These are phyloP conservation scores for Gibbula magus DNA, from an alignment of 2,888 invertebrate genomes.

Conservation along the genomic window DNA sequence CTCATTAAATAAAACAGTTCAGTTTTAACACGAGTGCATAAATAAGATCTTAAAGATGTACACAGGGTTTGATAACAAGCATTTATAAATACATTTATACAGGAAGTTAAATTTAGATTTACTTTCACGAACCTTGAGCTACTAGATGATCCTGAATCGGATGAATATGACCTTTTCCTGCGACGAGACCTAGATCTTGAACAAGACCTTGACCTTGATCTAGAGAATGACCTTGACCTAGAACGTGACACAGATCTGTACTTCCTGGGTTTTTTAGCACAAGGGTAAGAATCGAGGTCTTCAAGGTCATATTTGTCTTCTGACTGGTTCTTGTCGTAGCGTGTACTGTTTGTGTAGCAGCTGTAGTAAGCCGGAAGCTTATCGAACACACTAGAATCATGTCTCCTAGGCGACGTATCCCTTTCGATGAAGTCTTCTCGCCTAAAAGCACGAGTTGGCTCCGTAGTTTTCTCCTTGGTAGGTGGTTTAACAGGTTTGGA, in stretches of 20 bases:
- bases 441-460: neutral
- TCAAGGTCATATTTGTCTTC: neutral
- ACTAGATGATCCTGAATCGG: constrained; percentile 45
- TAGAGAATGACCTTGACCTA: constrained; percentile 42
- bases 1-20: too few relatives aligned
- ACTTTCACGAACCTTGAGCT: constrained; percentile 36
- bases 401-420: constrained; percentile 54
- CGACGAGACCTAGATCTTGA: constrained; percentile 34
- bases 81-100: too few relatives aligned
- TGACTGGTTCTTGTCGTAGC: constrained; percentile 54
- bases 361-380: constrained; percentile 71
- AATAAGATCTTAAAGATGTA: too few relatives aligned
- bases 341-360: constrained; percentile 72
- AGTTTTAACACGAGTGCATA: too few relatives aligned
- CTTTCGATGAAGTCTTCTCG: constrained; percentile 47
- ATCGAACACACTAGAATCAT: constrained; percentile 44
- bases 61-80: too few relatives aligned
- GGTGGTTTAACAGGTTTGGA: constrained; percentile 59
- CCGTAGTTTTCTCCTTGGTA: constrained; percentile 42
- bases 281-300: neutral
- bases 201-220: constrained; percentile 45
- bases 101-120: too few relatives aligned
- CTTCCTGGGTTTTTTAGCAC: neutral
- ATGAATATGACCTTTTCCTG: constrained; percentile 41
- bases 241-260: constrained; percentile 25